Conservation (phyloP, 2,113 vertebrate genomes). For the Tetraodon nigroviridis region DNA sequence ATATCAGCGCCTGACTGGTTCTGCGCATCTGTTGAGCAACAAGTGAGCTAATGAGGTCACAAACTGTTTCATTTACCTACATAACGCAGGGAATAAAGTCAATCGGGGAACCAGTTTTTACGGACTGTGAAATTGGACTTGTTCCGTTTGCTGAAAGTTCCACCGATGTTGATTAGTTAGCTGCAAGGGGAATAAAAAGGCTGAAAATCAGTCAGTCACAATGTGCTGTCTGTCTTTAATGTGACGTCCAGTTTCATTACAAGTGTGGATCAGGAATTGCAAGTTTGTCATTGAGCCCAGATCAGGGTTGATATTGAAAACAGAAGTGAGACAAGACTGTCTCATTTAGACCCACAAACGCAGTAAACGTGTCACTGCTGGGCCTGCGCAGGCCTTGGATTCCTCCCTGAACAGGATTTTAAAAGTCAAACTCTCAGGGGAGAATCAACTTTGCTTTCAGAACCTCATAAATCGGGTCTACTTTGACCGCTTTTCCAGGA, state of each 20-base stretch:
- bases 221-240: no score
- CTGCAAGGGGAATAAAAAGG: no score
- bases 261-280: no score
- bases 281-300: no score
- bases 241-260: no score
- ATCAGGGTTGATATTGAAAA: not conserved
- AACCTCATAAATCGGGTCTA: conserved; percentile 38
- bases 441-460: conserved; percentile 12
- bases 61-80: no score
- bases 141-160: no score
- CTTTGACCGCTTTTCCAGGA: conserved; percentile 42
- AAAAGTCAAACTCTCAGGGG: not conserved
- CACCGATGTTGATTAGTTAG: no score
- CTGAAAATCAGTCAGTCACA: no score
- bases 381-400: not conserved
- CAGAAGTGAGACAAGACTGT: not conserved
- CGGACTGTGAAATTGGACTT: no score
- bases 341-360: not conserved
- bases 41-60: not conserved
- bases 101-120: no score
- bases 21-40: conserved; percentile 16
- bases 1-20: conserved; percentile 2
- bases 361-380: not conserved
- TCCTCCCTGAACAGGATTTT: not conserved
- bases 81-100: no score